Evolutionary conservation across 2,888 invertebrate genomes (phyloP).

Genomic region (Graphium colonna): DNA sequence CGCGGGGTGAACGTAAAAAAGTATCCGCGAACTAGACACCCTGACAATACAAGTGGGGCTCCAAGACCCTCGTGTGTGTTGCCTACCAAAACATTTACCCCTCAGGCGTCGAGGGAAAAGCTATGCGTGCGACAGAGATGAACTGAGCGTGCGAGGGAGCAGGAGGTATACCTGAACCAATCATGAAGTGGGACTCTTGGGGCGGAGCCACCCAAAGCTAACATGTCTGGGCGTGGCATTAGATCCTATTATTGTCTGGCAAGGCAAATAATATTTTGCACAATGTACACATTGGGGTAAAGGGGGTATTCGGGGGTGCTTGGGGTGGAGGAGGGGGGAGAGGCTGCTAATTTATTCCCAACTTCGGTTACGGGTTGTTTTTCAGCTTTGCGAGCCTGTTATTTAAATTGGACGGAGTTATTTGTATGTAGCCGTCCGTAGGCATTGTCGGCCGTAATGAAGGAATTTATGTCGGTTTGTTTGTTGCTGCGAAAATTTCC

Average conservation of each 20-base stretch:
- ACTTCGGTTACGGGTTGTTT: constrained; percentile 80
- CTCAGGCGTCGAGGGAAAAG: constrained; percentile 76
- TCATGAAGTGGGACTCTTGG: constrained; percentile 38
- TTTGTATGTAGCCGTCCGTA: constrained; percentile 68
- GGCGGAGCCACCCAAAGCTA: constrained; percentile 74
- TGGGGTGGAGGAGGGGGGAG: constrained; percentile 51
- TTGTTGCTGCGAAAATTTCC: constrained; percentile 36
- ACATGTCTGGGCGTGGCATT: constrained; percentile 79
- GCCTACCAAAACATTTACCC: constrained; percentile 80
- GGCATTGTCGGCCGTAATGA: constrained; percentile 70
- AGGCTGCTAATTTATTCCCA: constrained; percentile 78
- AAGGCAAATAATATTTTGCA: constrained; percentile 87
- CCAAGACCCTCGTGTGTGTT: constrained; percentile 78
- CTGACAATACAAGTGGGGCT: constrained; percentile 64
- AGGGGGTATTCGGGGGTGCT: constrained; percentile 50
- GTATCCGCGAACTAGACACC: constrained; percentile 59
- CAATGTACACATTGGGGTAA: constrained; percentile 84
- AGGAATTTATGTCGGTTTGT: constrained; percentile 60
- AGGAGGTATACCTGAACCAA: constrained; percentile 47
- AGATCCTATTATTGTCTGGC: constrained; percentile 81
- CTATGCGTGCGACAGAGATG: constrained; percentile 56
- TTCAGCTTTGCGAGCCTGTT: constrained; percentile 79
- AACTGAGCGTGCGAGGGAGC: constrained; percentile 40
- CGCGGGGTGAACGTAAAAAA: constrained; percentile 74
- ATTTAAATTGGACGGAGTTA: constrained; percentile 78